phyloP scores from a whole-genome alignment of 2,113 vertebrate species.

The Struthio camelus region DNA sequence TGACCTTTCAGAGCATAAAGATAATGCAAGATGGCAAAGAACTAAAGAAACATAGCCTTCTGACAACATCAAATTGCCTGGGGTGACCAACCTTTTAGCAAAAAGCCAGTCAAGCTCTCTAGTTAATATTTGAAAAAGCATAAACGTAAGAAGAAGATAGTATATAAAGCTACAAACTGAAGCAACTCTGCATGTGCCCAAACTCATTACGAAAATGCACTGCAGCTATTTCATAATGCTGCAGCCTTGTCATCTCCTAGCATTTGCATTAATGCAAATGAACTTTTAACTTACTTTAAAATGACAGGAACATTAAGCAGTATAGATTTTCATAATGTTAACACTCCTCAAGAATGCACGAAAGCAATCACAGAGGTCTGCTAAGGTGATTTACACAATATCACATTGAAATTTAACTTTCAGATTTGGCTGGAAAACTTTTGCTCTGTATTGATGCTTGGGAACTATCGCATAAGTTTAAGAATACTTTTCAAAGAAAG shows the following conservation, averaged over 20 bases:
- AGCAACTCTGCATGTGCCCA: neutral
- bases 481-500: neutral
- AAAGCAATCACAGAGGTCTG: neutral
- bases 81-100: conserved; percentile 35
- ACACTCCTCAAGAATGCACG: neutral
- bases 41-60: neutral
- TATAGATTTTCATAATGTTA: conserved; percentile 41
- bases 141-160: neutral
- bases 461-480: neutral
- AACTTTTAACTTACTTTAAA: conserved; percentile 48
- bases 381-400: neutral
- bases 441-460: neutral
- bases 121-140: conserved; percentile 31
- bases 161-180: neutral
- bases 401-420: neutral
- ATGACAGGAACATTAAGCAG: conserved; percentile 24
- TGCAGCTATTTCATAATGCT: conserved; percentile 20
- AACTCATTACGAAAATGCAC: neutral
- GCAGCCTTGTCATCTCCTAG: neutral
- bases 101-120: neutral
- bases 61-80: conserved; percentile 22
- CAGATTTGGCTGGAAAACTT: neutral
- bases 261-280: conserved; percentile 50
- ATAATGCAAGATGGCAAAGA: conserved; percentile 11
- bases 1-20: conserved; percentile 19